Evolutionary conservation across 2,113 vertebrate species (phyloP).

Genomic region (Actinemys pallida): DNA sequence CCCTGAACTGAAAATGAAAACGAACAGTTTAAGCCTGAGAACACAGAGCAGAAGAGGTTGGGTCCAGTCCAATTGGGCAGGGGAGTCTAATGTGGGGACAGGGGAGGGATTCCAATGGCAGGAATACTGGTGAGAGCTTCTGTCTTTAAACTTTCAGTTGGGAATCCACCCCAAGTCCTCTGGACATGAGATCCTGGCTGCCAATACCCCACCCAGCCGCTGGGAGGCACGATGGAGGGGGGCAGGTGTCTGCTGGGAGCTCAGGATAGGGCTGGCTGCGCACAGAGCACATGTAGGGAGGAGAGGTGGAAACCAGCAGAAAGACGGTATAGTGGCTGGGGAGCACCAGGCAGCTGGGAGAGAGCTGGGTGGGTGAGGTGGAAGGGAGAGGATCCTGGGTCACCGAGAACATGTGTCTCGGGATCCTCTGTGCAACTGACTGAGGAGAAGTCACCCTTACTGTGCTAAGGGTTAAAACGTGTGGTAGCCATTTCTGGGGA

Average conservation of each 20-base stretch:
- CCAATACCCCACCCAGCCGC: too few species aligned
- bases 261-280: neutral
- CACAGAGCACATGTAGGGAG: neutral
- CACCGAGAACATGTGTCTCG: neutral
- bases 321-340: neutral
- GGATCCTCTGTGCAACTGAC: rapidly evolving
- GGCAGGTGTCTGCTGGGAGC: neutral
- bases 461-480: neutral
- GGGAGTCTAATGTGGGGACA: too few species aligned
- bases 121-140: too few species aligned
- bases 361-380: neutral
- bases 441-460: neutral
- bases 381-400: neutral
- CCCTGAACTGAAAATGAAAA: too few species aligned
- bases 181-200: too few species aligned
- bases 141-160: too few species aligned
- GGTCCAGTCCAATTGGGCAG: too few species aligned
- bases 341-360: neutral
- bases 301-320: neutral
- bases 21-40: too few species aligned
- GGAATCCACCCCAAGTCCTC: too few species aligned
- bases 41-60: too few species aligned
- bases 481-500: neutral
- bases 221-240: neutral
- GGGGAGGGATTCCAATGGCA: too few species aligned